These are phyloP conservation scores for Halcyon leucocephala DNA, from an alignment of 2,797 vertebrate genomes.

Conservation along the genomic window DNA sequence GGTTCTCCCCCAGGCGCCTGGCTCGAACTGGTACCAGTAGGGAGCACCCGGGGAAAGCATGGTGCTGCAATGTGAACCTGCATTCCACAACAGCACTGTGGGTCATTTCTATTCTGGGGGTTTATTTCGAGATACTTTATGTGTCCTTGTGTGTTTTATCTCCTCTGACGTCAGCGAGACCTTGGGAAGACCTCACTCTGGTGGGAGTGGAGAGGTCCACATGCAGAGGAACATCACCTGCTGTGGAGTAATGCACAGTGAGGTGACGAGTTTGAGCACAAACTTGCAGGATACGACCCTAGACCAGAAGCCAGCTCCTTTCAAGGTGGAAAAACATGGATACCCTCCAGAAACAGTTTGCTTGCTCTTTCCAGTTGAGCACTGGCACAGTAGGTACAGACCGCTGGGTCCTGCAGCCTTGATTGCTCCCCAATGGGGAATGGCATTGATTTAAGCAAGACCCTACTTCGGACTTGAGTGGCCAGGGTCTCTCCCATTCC, in stretches of 20 bases:
- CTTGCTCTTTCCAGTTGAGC: background rate
- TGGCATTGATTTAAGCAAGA: accelerated
- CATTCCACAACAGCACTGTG: accelerated
- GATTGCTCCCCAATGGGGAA: accelerated
- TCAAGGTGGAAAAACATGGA: background rate
- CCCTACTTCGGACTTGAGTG: background rate
- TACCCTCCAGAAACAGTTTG: background rate
- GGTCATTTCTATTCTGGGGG: background rate
- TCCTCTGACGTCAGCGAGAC: background rate
- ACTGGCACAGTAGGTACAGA: background rate
- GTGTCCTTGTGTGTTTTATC: background rate
- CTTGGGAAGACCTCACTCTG: background rate
- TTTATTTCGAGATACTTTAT: background rate
- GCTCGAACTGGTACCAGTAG: background rate
- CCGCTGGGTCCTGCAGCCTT: accelerated
- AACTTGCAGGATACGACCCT: background rate
- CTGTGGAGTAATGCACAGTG: background rate
- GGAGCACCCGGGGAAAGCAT: background rate
- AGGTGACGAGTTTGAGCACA: background rate
- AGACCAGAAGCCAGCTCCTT: background rate
- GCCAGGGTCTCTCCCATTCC: background rate
- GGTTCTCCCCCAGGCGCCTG: background rate
- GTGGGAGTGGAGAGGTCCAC: accelerated
- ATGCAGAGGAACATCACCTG: background rate
- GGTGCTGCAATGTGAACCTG: background rate